Percentiles rank a stretch among this genome's conserved stretches.
Evolutionary conservation across 2,113 vertebrate species (phyloP).

Genomic region (Cynocephalus volans): DNA sequence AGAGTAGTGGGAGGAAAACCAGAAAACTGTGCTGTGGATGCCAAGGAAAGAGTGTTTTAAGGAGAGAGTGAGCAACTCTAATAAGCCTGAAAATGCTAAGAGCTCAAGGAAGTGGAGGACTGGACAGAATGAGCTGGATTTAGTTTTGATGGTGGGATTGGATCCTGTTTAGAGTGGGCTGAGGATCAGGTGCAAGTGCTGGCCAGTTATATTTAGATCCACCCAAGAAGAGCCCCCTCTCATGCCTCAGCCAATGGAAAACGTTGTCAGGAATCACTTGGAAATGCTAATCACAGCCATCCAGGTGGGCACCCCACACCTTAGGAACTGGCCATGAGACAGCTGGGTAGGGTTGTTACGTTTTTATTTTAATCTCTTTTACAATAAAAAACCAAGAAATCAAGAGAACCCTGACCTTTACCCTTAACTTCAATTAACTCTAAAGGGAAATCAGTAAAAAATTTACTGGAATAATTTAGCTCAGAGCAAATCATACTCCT

Average conservation of each 20-base stretch:
- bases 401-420: background rate
- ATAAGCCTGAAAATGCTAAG: accelerated
- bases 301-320: accelerated
- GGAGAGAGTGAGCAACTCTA: background rate
- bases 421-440: background rate
- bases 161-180: background rate
- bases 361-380: background rate
- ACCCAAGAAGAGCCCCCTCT: background rate
- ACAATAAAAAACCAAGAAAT: background rate
- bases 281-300: accelerated
- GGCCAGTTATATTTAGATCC: background rate
- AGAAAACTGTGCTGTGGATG: accelerated
- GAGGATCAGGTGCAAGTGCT: accelerated
- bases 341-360: accelerated
- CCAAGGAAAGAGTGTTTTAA: too few relatives aligned
- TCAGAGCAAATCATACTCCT: background rate
- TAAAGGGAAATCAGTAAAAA: background rate
- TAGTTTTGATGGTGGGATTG: accelerated
- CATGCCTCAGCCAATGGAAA: background rate
- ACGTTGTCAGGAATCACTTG: background rate
- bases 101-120: accelerated
- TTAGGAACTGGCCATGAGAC: background rate
- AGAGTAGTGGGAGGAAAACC: background rate
- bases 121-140: accelerated
- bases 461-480: background rate